Evolutionary conservation across 2,113 vertebrate species (phyloP), one percentile per base, ranked within the genome.

Genomic region (Microcebus griseorufus): DNA sequence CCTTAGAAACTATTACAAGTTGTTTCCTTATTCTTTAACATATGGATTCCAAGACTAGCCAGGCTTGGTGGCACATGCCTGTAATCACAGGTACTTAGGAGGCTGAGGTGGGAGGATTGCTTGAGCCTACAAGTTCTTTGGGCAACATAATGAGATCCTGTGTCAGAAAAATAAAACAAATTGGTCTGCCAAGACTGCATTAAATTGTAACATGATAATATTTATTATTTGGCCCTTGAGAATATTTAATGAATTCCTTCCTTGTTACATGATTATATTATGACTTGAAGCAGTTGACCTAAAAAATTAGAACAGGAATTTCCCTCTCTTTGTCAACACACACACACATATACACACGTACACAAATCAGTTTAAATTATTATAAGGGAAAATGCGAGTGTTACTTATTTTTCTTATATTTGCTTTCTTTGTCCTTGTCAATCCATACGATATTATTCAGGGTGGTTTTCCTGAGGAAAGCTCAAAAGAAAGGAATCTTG

Each of bases 381-480:
- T 75, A 48, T 37, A 90, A 80, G 45, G 73, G 45, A 51, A 96
- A 98, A 76, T 83, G 5, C 89, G 58, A 60, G 27, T 96, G 5
- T 94, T 94, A 34, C 51, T 76, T 96, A 1, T 97, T 37, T 97
- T 95, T 97, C 86, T 88, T 79, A 53, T 80, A 34, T 12, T 95
- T 88, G 48, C 11, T 96, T 92, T 94, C 79, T 98, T 96, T 97
- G 25, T 27, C 8, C 60, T 83, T 95, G 27, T 95, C n/a, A 97
- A 48, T 83, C 58, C 1, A 22, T 80, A 70, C 75, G 95, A 27
- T 82, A 94, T 97, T 90, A 9, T 95, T 64, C 98, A 99, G 99
- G 99, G 98, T 89, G 99, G 99, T 88, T 98, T 98, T 98, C 97
- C 99, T 96, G 99, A 99, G 29, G 99, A 99, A n/a, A 92, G 70